A percentile compares a stretch with the other conserved stretches of the same genome.
phyloP scores from a whole-genome alignment of 1,140 invertebrate genomes.

The Papilio machaon region DNA sequence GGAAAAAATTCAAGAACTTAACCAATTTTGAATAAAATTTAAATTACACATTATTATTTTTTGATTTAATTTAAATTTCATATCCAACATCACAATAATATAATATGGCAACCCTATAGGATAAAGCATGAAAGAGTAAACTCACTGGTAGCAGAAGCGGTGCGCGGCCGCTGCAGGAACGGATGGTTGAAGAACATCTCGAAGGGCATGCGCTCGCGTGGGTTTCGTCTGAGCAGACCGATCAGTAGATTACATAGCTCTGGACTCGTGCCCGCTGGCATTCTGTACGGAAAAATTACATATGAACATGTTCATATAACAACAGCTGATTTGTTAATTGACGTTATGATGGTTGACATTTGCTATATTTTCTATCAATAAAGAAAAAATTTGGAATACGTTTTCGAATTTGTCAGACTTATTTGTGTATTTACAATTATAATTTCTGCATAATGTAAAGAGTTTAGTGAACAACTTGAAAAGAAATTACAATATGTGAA shows the following conservation, averaged over 20 bases:
- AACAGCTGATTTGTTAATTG: conserved; percentile 2
- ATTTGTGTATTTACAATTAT: not conserved
- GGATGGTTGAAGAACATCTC: conserved; percentile 96
- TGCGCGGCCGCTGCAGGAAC: conserved; percentile 89
- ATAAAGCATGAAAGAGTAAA: conserved; percentile 39
- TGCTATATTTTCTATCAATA: not conserved
- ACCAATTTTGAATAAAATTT: too few relatives aligned
- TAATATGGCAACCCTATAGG: conserved; percentile 1
- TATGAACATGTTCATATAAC: not conserved
- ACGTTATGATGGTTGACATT: not conserved
- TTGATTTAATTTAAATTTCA: not conserved
- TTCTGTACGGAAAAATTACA: conserved; percentile 84
- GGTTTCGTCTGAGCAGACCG: conserved; percentile 94
- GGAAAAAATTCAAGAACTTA: too few relatives aligned
- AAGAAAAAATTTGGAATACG: not conserved
- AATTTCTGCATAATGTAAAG: not conserved
- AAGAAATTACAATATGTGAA: not conserved
- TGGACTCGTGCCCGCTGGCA: conserved; percentile 95
- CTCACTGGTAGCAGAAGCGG: conserved; percentile 73
- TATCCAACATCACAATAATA: not conserved
- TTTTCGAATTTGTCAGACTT: not conserved
- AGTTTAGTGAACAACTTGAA: not conserved
- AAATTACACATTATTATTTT: not conserved
- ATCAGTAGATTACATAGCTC: conserved; percentile 94
- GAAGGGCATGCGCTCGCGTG: conserved; percentile 97